Conservation (phyloP, 2,797 vertebrate genomes). For the Myotis findleyi region DNA sequence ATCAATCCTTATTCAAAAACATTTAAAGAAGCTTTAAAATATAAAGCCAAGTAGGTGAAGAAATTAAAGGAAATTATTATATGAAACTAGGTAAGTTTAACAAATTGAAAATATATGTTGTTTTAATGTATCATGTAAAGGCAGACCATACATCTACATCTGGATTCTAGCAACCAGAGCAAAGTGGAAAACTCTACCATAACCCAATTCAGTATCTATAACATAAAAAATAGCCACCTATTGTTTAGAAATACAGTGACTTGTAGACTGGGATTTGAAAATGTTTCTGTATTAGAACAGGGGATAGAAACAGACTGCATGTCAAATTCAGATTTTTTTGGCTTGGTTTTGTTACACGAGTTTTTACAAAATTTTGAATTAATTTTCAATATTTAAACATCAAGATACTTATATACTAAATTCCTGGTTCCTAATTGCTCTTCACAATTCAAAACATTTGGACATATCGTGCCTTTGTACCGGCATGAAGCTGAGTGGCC, state of each 20-base stretch:
- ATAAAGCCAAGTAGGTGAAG: neutral
- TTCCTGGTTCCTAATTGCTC: neutral
- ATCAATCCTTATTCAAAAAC: neutral
- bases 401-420: neutral
- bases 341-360: neutral
- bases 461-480: neutral
- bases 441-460: neutral
- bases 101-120: neutral
- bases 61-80: neutral
- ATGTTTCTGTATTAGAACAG: neutral
- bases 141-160: neutral
- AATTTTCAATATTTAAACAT: neutral
- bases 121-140: neutral
- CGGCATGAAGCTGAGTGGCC: neutral
- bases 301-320: neutral
- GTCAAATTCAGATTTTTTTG: neutral
- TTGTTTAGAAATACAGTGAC: neutral
- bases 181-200: neutral
- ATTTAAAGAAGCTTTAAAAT: neutral
- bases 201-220: neutral
- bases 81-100: neutral
- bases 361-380: conserved; percentile 35
- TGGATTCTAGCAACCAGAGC: neutral
- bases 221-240: neutral
- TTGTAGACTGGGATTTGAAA: neutral